Evolutionary conservation across 2,113 vertebrate genomes (phyloP).

Genomic region (Mirounga angustirostris): DNA sequence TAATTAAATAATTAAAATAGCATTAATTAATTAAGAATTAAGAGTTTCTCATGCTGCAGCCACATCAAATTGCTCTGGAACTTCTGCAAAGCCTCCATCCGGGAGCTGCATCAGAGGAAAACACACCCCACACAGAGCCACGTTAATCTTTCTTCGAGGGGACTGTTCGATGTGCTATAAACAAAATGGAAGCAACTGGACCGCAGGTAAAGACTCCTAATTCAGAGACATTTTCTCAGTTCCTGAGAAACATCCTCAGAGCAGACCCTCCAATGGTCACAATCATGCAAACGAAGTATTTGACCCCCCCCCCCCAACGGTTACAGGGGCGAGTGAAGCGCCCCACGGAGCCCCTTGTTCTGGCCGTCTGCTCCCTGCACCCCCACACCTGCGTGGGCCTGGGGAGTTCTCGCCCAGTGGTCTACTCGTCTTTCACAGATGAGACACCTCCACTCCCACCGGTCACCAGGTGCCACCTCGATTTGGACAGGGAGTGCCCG

Average conservation of each 20-base stretch:
- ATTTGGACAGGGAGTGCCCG: slow-evolving; percentile 4
- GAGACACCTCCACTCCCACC: background rate
- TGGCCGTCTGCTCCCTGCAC: rapidly evolving
- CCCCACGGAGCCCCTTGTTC: background rate
- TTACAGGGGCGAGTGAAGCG: background rate
- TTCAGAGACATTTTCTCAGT: background rate
- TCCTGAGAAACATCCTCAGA: background rate
- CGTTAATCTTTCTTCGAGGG: background rate
- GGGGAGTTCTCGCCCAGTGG: rapidly evolving
- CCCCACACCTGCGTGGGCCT: background rate
- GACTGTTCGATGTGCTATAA: too few relatives aligned
- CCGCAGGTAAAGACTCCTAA: background rate
- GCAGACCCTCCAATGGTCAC: rapidly evolving
- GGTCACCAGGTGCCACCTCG: background rate
- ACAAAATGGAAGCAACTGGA: background rate
- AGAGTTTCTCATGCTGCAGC: background rate
- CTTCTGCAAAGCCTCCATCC: slow-evolving; percentile 19
- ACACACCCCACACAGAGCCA: background rate
- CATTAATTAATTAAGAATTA: slow-evolving; percentile 27
- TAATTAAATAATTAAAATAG: background rate
- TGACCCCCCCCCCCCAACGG: background rate
- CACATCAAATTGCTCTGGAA: background rate
- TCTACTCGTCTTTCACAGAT: background rate
- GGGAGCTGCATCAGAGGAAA: background rate
- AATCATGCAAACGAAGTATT: rapidly evolving